These are phyloP conservation scores for Lathamus discolor DNA, from an alignment of 2,113 vertebrate species.

Conservation along the genomic window DNA sequence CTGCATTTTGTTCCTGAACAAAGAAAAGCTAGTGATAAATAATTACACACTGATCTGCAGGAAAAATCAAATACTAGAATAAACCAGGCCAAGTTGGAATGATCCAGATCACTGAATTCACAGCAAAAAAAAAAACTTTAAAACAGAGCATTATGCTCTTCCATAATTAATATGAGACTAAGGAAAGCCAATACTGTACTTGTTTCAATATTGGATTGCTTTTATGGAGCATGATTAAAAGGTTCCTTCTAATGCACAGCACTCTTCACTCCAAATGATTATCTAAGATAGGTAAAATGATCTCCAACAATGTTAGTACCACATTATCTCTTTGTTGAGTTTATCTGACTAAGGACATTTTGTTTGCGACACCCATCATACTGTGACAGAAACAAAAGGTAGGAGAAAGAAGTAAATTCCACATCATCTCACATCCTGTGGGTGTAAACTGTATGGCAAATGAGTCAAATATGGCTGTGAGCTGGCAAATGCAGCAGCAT, in stretches of 20 bases:
- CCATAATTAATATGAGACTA: neutral
- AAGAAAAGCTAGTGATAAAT: conserved; percentile 37
- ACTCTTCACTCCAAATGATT: neutral
- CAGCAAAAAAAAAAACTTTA: neutral
- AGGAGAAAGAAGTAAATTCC: conserved; percentile 1
- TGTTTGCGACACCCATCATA: neutral
- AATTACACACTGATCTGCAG: conserved; percentile 32
- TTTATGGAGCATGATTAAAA: neutral
- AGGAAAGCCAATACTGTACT: neutral
- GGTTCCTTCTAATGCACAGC: neutral
- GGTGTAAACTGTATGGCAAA: neutral
- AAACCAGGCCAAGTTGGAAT: conserved; percentile 2
- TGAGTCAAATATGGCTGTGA: conserved; percentile 1
- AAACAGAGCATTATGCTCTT: neutral
- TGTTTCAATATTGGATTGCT: neutral
- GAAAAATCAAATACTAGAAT: neutral
- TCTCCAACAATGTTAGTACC: neutral
- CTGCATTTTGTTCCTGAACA: conserved; percentile 29
- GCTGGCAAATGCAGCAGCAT: neutral
- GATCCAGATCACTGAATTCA: neutral
- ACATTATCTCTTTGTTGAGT: neutral
- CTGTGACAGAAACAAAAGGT: neutral
- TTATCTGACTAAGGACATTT: neutral
- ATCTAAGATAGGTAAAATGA: neutral
- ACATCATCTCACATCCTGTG: neutral